Percentiles rank a stretch among this genome's conserved stretches.
phyloP scores from a whole-genome alignment of 2,113 vertebrate genomes.

The Coreoperca whiteheadi region DNA sequence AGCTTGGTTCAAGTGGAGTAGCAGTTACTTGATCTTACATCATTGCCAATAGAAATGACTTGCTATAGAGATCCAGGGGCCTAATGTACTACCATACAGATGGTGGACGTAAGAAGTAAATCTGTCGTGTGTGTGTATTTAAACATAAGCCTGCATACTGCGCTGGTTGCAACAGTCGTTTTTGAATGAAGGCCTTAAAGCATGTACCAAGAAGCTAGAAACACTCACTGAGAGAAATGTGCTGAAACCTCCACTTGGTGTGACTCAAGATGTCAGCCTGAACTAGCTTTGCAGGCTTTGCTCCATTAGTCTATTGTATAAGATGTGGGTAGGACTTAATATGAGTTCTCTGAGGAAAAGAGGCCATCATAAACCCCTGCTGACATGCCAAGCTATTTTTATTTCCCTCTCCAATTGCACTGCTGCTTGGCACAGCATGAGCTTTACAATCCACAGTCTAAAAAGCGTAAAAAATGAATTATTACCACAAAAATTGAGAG shows the following conservation, averaged over 20 bases:
- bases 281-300: slow-evolving; percentile 46
- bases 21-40: background rate
- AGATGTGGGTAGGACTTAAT: slow-evolving; percentile 58
- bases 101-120: background rate
- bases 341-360: slow-evolving; percentile 73
- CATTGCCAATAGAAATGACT: background rate
- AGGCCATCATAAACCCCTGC: slow-evolving; percentile 77
- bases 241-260: slow-evolving; percentile 14
- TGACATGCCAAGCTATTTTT: slow-evolving; percentile 79
- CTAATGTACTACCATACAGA: background rate
- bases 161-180: background rate
- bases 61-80: background rate
- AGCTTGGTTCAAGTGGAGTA: background rate
- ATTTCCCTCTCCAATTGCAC: slow-evolving; percentile 68
- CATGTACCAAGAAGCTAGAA: background rate
- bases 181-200: background rate
- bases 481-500: slow-evolving; percentile 23
- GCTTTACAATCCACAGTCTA: slow-evolving; percentile 45
- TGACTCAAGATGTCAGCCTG: slow-evolving; percentile 25
- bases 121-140: background rate
- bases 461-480: slow-evolving; percentile 40
- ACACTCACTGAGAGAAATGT: slow-evolving; percentile 1
- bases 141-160: background rate
- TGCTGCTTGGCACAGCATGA: slow-evolving; percentile 65
- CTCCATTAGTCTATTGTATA: slow-evolving; percentile 57